phyloP scores from a whole-genome alignment of 1,140 invertebrate species.

The Drosophila novamexicana region DNA sequence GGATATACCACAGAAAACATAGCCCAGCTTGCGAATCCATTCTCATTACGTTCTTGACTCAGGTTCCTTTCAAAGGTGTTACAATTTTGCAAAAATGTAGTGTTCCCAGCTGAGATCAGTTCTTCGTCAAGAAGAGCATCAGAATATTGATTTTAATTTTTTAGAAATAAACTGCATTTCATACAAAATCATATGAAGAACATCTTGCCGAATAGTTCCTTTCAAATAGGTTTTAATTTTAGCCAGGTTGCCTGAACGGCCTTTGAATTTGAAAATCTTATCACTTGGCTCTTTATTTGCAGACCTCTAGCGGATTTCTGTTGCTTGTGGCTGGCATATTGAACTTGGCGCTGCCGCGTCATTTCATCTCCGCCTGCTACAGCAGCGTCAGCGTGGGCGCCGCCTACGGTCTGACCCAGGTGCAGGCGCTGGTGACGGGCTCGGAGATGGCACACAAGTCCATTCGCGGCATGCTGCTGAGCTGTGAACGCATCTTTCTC shows the following conservation, averaged over 20 bases:
- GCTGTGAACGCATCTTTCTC: constrained; percentile 70
- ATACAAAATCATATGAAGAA: too few species aligned
- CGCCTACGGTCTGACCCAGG: constrained; percentile 65
- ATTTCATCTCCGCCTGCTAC: constrained; percentile 64
- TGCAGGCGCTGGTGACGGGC: constrained; percentile 66
- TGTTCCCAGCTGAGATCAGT: too few species aligned
- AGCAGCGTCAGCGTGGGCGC: constrained; percentile 68
- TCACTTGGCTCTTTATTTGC: neutral
- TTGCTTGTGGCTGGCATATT: constrained; percentile 61
- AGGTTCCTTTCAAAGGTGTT: neutral
- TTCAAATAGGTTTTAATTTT: too few species aligned
- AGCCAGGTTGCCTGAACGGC: too few species aligned
- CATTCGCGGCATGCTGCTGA: constrained; percentile 65
- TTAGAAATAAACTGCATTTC: too few species aligned
- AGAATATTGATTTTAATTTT: too few species aligned
- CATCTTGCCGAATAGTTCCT: too few species aligned
- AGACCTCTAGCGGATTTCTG: constrained; percentile 70
- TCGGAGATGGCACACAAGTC: constrained; percentile 69
- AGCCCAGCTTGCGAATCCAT: neutral
- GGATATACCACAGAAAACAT: neutral
- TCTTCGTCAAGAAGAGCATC: too few species aligned
- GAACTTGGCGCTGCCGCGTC: constrained; percentile 52
- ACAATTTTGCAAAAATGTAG: neutral
- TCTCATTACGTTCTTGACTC: neutral
- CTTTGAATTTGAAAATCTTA: too few species aligned